A percentile compares a stretch with the other conserved stretches of the same genome.
phyloP scores from a whole-genome alignment of 1,140 invertebrate genomes.

The Magallana angulata region DNA sequence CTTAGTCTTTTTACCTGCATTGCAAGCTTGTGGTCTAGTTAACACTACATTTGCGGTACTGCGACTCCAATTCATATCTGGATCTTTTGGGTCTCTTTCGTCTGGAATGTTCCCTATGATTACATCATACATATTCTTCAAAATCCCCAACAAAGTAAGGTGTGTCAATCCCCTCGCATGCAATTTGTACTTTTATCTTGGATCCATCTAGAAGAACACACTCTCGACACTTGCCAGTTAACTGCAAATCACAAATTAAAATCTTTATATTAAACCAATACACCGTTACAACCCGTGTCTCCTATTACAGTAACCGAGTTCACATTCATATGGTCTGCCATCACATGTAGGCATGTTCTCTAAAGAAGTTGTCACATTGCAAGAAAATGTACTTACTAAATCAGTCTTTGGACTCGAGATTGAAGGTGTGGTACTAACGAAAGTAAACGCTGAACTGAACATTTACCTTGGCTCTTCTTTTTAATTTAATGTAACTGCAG shows the following conservation, averaged over 20 bases:
- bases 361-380: too few relatives aligned
- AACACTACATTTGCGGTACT: not conserved
- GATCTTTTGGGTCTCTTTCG: constrained; percentile 35
- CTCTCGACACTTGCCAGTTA: constrained; percentile 45
- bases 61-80: constrained; percentile 31
- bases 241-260: constrained; percentile 6
- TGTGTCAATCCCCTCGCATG: constrained; percentile 44
- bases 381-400: not conserved
- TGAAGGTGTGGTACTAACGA: too few relatives aligned
- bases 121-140: constrained; percentile 54
- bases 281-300: constrained; percentile 59
- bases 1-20: not conserved
- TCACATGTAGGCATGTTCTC: too few relatives aligned
- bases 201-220: constrained; percentile 57
- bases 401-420: not conserved
- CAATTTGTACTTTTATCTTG: not conserved
- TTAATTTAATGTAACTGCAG: too few relatives aligned
- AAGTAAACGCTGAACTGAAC: too few relatives aligned
- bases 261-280: constrained; percentile 38
- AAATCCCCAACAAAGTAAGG: constrained; percentile 48
- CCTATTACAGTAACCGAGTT: not conserved
- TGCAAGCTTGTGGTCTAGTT: not conserved
- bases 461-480: too few relatives aligned
- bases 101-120: constrained; percentile 56
- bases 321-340: too few relatives aligned